phyloP scores from a whole-genome alignment of 23 tunicate genomes.

The Phallusia fumigata region DNA sequence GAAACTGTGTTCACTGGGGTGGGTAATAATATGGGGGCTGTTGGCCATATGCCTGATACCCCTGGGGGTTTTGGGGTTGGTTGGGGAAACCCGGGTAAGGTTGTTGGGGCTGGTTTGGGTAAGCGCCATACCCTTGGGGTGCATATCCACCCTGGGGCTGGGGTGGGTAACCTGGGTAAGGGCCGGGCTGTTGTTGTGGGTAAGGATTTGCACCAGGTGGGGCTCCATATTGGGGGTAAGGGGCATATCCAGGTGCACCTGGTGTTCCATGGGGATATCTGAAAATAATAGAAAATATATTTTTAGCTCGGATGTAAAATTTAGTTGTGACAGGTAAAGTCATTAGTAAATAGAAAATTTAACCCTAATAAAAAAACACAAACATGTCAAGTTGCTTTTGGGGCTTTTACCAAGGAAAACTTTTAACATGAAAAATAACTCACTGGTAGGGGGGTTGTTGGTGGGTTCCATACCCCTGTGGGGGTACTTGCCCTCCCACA shows the following conservation, averaged over 20 bases:
- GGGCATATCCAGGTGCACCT: slow-evolving; percentile 25
- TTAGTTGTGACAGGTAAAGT: too few relatives aligned
- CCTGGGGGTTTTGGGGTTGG: slow-evolving; percentile 50
- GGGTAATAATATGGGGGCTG: slow-evolving; percentile 76
- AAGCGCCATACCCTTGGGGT: slow-evolving; percentile 64
- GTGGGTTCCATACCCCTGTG: slow-evolving; percentile 23
- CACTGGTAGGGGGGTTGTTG: slow-evolving; percentile 64
- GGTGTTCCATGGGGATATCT: slow-evolving; percentile 47
- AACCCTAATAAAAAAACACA: too few relatives aligned
- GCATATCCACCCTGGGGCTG: slow-evolving; percentile 43
- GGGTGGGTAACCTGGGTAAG: slow-evolving; percentile 77
- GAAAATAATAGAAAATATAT: neutral
- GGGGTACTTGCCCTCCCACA: slow-evolving; percentile 17
- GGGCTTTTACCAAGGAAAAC: too few relatives aligned
- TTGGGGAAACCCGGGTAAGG: slow-evolving; percentile 47
- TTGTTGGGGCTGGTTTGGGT: slow-evolving; percentile 51
- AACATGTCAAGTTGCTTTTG: too few relatives aligned
- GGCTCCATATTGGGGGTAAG: slow-evolving; percentile 48
- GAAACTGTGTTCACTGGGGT: slow-evolving; percentile 23
- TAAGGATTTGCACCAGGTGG: slow-evolving; percentile 54
- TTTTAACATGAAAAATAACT: neutral
- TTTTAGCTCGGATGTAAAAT: too few relatives aligned
- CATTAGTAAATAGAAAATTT: too few relatives aligned
- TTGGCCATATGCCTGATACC: slow-evolving; percentile 44
- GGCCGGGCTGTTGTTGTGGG: slow-evolving; percentile 51